These are phyloP conservation scores for Nipponia nippon DNA, from an alignment of 2,113 vertebrate species.

Conservation along the genomic window DNA sequence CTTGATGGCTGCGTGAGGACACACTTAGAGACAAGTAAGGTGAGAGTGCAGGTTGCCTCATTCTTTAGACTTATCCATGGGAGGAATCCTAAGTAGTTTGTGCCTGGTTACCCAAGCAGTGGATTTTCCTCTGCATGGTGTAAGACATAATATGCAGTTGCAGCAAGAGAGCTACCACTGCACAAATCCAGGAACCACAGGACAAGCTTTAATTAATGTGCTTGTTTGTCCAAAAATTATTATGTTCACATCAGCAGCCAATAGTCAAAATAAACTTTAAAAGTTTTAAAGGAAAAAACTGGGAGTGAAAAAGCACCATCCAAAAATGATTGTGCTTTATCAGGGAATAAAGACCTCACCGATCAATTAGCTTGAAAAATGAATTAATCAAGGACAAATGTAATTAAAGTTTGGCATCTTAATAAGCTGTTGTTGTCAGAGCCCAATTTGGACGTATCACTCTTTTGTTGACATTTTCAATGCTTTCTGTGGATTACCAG, in stretches of 20 bases:
- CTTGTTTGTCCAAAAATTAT: neutral
- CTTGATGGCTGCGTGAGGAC: neutral
- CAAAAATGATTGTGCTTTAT: neutral
- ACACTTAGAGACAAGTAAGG: neutral
- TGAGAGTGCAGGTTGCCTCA: neutral
- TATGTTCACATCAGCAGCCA: neutral
- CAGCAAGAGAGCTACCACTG: neutral
- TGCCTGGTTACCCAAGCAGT: neutral
- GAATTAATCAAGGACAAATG: neutral
- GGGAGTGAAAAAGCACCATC: neutral
- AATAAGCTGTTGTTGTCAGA: neutral
- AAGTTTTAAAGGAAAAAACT: neutral
- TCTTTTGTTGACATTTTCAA: conserved; percentile 24
- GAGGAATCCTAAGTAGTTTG: neutral
- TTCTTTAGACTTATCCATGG: neutral
- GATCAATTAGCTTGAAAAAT: neutral
- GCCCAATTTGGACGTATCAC: neutral
- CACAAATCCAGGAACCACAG: neutral
- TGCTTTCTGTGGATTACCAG: conserved; percentile 30
- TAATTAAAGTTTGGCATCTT: neutral
- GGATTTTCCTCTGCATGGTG: neutral
- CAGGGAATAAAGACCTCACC: neutral
- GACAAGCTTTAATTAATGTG: neutral
- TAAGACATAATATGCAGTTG: neutral
- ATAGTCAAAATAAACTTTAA: neutral